Evolutionary conservation across 2,888 invertebrate species (phyloP).

Genomic region (Crossocerus cetratus): DNA sequence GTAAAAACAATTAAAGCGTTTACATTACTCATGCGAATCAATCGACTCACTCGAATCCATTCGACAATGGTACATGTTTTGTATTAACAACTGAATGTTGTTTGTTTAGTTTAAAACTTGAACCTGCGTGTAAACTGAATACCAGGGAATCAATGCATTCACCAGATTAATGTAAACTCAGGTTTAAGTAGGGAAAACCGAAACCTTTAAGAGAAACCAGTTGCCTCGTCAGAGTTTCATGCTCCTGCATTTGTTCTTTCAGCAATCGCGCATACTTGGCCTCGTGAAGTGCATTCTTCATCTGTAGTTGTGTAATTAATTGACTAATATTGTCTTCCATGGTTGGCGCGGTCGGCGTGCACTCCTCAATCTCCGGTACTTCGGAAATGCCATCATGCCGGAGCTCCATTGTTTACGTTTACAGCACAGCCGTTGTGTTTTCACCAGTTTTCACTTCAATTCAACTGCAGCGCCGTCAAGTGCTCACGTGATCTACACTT

Average conservation of each 20-base stretch:
- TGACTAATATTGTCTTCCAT: constrained; percentile 34
- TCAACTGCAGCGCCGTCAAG: no score
- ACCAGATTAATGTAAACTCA: constrained; percentile 4
- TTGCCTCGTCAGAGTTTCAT: constrained; percentile 13
- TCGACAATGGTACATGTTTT: no score
- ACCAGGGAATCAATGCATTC: background rate
- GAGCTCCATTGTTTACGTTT: background rate
- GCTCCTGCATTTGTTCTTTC: constrained; percentile 22
- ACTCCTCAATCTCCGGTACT: background rate
- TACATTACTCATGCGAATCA: no score
- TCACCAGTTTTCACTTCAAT: no score
- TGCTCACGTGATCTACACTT: no score
- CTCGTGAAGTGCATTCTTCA: constrained; percentile 10
- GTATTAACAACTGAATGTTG: no score
- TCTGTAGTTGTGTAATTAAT: constrained; percentile 7
- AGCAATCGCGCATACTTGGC: constrained; percentile 12
- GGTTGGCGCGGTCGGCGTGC: background rate
- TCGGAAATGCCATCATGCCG: background rate
- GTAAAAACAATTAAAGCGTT: no score
- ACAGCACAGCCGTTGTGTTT: no score
- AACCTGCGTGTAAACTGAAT: constrained; percentile 29
- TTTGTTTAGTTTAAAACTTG: background rate
- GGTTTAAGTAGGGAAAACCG: background rate
- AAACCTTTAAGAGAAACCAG: constrained; percentile 29
- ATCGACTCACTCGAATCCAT: no score